Base-by-base conservation (phyloP, 2,113 vertebrate species). In the Xiphias gladius region DNA sequence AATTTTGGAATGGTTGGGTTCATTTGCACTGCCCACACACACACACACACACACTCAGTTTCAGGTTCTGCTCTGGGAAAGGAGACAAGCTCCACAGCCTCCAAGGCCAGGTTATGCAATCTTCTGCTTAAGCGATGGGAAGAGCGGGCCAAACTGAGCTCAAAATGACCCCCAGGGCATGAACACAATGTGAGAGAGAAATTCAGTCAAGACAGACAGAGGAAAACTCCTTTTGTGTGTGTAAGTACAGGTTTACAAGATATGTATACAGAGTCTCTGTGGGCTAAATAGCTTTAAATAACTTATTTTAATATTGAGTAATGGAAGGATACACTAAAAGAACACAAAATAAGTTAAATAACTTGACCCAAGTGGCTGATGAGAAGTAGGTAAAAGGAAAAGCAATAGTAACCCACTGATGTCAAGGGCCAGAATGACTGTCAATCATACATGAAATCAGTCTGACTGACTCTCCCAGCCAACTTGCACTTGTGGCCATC, bases 41-140 rank as follows among this genome's bases (percentile, higher is more conserved):
- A 62, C 30, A 22, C 46, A 22, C 17, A 57, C 28, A 59, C 57
- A 41, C 70, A 55, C 46, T 48, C 10, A 61, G 13, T 70, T 61
- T 74, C 76, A 80, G 55, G 67, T 70, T 73, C 2, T 68, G 22
- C 19, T 77, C 58, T 74, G 35, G 59, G 65, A 12, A 64, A 74
- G 46, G 9, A 61, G 72, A 87, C 83, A 88, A 67, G 65, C 35
- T 80, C 65, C 69, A 85, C 55, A 85, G 54, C 37, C 61, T 84
- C 65, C 43, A 88, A 79, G 55, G 59, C 61, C 43, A 72, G 80
- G 72, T 91, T 89, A 87, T 83, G 22, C 80, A 86, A 86, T 78
- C 66, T 77, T 78, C 57, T 73, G 64, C 68, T 50, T 55, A 88
- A 82, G 73, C 75, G 72, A 78, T 24, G 72, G 79, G 41, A 76